Evolutionary conservation across 2,888 invertebrate species (phyloP).

Genomic region (Plusia festucae): DNA sequence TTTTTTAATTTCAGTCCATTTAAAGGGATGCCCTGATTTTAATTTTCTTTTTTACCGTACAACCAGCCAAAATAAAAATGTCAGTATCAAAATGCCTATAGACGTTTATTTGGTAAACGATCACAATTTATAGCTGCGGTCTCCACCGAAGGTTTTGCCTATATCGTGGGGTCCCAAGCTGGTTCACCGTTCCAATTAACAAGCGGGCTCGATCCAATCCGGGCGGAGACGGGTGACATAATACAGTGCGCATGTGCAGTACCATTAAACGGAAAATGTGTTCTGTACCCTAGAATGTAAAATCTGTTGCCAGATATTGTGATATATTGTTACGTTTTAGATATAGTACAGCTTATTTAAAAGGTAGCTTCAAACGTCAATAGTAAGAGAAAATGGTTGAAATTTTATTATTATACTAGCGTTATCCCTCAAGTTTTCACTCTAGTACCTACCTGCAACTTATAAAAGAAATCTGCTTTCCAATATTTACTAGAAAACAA

Average conservation of each 20-base stretch:
- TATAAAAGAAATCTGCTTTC: not conserved
- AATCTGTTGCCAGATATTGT: not conserved
- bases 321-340: no score
- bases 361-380: no score
- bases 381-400: no score
- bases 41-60: no score
- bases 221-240: not conserved
- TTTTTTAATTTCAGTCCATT: no score
- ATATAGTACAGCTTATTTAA: no score
- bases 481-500: not conserved
- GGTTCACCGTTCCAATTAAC: constrained; percentile 4
- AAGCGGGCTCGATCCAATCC: constrained; percentile 3
- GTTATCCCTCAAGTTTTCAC: no score
- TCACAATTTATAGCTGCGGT: not conserved
- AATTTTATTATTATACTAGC: no score
- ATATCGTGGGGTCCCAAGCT: not conserved
- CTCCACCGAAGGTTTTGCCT: constrained; percentile 2
- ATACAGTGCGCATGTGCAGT: not conserved
- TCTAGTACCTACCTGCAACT: no score
- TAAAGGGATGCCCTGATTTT: no score
- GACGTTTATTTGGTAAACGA: not conserved
- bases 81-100: not conserved
- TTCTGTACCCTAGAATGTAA: no score
- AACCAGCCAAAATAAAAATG: not conserved
- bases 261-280: not conserved